Evolutionary conservation across 2,113 vertebrate genomes (phyloP).

Genomic region (Himantopus leucocephalus): DNA sequence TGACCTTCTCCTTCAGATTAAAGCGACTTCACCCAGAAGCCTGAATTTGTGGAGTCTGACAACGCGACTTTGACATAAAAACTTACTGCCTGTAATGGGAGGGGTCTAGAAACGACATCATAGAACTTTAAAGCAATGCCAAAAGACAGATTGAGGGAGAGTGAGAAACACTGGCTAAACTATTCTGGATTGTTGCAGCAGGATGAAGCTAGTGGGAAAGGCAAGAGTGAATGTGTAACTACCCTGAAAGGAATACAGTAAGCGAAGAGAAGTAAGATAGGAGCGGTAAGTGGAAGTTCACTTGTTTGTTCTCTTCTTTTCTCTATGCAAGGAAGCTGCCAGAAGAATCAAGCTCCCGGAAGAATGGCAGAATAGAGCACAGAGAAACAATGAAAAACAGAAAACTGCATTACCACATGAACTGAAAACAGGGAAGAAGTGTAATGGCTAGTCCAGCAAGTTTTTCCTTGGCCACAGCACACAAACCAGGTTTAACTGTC

Average conservation of each 20-base stretch:
- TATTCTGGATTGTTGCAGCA: background rate
- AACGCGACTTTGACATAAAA: background rate
- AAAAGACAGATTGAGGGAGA: background rate
- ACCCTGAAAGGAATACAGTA: background rate
- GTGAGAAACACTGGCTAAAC: background rate
- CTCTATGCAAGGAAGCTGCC: background rate
- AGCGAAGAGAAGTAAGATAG: background rate
- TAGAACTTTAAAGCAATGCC: background rate
- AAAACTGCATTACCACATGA: background rate
- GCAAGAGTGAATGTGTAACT: background rate
- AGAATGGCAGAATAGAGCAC: background rate
- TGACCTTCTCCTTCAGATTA: conserved; percentile 30
- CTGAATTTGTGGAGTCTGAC: conserved; percentile 8
- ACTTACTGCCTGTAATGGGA: background rate
- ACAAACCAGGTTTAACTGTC: background rate
- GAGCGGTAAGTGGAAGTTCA: background rate
- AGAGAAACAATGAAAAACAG: background rate
- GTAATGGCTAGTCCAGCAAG: background rate
- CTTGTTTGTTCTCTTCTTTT: background rate
- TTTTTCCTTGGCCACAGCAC: background rate
- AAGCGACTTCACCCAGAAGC: background rate
- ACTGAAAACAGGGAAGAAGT: background rate
- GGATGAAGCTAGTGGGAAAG: background rate
- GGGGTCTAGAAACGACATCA: background rate
- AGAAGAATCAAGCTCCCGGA: background rate